Evolutionary conservation across 2,888 invertebrate genomes (phyloP).

Genomic region (Anagyrus pseudococci): DNA sequence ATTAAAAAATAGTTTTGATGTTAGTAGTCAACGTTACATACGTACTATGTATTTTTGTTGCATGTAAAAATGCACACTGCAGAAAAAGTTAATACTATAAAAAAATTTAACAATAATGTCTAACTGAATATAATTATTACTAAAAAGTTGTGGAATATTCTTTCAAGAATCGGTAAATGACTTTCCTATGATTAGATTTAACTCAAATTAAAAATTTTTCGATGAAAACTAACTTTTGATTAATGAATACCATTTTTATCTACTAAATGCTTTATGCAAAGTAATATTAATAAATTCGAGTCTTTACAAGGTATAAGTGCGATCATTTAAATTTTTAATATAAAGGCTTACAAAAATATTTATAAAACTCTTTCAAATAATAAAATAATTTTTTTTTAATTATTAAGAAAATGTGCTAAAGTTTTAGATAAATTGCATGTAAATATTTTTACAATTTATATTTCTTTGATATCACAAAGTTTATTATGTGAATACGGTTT

Average conservation of each 20-base stretch:
- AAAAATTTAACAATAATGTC: neutral
- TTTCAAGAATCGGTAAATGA: no score
- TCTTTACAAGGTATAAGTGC: constrained; percentile 59
- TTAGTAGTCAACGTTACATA: no score
- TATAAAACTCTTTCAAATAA: constrained; percentile 9
- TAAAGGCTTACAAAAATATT: constrained; percentile 13
- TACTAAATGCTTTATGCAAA: neutral
- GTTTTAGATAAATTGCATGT: neutral
- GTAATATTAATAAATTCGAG: constrained; percentile 43
- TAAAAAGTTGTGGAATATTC: neutral
- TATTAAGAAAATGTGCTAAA: neutral
- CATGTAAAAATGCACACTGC: neutral
- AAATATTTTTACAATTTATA: neutral
- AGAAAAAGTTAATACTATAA: neutral
- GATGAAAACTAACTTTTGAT: neutral
- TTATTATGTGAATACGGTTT: no score
- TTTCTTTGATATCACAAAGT: no score
- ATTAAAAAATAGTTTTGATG: no score
- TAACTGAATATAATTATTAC: neutral
- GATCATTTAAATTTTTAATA: constrained; percentile 44
- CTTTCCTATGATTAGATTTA: neutral
- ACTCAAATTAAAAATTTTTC: neutral
- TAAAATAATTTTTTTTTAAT: constrained; percentile 4
- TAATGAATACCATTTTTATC: neutral
- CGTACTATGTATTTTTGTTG: neutral